Evolutionary conservation across 1,140 invertebrate genomes (phyloP).

Genomic region (Acyrthosiphon pisum): DNA sequence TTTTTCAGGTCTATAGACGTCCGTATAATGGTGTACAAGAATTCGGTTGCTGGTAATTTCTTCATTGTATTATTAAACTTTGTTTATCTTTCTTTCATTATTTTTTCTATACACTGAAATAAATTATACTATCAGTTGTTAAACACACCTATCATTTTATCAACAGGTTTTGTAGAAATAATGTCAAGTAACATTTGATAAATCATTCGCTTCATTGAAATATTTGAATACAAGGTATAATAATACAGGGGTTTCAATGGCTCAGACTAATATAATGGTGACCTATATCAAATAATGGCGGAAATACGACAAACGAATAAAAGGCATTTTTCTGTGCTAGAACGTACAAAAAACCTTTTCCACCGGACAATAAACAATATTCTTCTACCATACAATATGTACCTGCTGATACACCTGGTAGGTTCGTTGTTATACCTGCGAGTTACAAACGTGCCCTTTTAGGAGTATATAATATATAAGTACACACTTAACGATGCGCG

Average conservation of each 20-base stretch:
- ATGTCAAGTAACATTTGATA: neutral
- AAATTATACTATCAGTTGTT: neutral
- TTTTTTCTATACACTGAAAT: neutral
- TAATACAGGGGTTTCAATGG: neutral
- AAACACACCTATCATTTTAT: neutral
- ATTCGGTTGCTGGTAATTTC: neutral
- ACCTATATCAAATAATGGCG: neutral
- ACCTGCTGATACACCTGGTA: constrained; percentile 17
- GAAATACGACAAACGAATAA: constrained; percentile 9
- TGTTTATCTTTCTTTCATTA: neutral
- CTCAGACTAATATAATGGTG: neutral
- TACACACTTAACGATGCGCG: neutral
- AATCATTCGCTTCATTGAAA: constrained; percentile 18
- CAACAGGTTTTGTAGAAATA: neutral
- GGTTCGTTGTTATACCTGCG: neutral
- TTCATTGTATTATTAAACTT: neutral
- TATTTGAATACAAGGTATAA: neutral
- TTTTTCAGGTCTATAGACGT: neutral
- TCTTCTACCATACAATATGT: constrained; percentile 1
- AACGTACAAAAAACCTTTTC: constrained; percentile 13
- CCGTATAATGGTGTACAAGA: neutral
- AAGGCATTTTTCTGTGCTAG: neutral
- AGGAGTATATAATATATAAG: neutral
- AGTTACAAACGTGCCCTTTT: constrained; percentile 20
- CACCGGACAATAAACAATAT: constrained; percentile 7